phyloP scores from a whole-genome alignment of 2,888 invertebrate species.

The Cacoxenus indagator region DNA sequence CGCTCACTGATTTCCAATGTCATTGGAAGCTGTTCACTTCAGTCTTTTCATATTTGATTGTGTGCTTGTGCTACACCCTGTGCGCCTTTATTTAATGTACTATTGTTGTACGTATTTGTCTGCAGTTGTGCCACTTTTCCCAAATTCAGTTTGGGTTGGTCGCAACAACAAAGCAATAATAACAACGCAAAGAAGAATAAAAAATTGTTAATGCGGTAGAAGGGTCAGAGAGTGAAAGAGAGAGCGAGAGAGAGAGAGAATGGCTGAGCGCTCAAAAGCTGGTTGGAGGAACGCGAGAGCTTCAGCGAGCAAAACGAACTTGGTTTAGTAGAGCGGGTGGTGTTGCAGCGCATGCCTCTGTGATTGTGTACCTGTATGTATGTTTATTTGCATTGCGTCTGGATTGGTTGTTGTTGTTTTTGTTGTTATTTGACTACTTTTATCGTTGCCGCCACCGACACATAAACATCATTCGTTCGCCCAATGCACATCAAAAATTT shows the following conservation, averaged over 20 bases:
- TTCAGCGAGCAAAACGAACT: no score
- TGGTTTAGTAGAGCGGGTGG: no score
- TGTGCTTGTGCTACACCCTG: conserved; percentile 52
- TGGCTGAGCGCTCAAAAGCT: background rate
- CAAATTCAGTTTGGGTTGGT: conserved; percentile 62
- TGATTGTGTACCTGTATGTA: background rate
- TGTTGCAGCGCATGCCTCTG: background rate
- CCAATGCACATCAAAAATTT: conserved; percentile 60
- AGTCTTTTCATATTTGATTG: conserved; percentile 6
- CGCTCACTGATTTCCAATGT: conserved; percentile 7
- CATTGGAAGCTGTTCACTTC: conserved; percentile 10
- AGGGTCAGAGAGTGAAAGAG: conserved; percentile 39
- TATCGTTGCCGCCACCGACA: conserved; percentile 47
- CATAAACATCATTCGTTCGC: no score
- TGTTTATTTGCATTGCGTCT: conserved; percentile 20
- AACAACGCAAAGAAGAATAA: background rate
- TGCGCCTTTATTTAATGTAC: conserved; percentile 40
- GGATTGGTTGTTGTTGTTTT: conserved; percentile 38
- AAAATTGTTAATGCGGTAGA: conserved; percentile 10
- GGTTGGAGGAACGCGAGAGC: no score
- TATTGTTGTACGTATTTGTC: conserved; percentile 28
- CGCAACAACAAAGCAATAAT: conserved; percentile 37
- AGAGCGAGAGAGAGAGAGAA: background rate
- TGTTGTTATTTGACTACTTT: conserved; percentile 38
- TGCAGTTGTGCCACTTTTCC: conserved; percentile 40